Evolutionary conservation across 2,888 invertebrate species (phyloP).

Genomic region (Polyommatus icarus): DNA sequence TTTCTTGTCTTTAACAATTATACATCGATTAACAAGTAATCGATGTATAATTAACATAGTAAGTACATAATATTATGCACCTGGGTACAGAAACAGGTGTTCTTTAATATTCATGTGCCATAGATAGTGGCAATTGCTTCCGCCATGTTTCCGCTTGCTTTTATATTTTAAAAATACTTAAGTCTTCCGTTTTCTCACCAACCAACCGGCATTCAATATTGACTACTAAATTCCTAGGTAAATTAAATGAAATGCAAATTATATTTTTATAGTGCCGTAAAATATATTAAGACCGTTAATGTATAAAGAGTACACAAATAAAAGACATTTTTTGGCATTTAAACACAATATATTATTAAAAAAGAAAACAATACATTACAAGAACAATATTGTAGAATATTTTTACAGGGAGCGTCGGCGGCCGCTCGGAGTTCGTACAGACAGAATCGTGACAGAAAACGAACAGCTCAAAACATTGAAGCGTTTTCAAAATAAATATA

Average conservation of each 20-base stretch:
- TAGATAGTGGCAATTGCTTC: no score
- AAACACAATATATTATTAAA: conserved; percentile 80
- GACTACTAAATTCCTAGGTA: no score
- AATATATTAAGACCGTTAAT: not conserved
- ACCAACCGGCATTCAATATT: no score
- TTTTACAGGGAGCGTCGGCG: conserved; percentile 52
- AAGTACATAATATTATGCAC: no score
- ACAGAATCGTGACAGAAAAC: conserved; percentile 25
- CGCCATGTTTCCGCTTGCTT: no score
- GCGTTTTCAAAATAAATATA: conserved; percentile 4
- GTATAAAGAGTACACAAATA: conserved; percentile 39
- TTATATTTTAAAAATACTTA: no score
- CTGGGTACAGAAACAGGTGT: no score
- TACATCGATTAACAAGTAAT: not conserved
- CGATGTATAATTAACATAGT: no score
- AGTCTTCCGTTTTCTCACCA: no score
- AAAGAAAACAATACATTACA: conserved; percentile 77
- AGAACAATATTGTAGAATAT: conserved; percentile 77
- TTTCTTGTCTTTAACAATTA: not conserved
- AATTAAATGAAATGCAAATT: no score
- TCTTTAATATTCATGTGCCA: no score
- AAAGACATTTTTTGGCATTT: conserved; percentile 56
- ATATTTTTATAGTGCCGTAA: no score
- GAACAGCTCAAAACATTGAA: not conserved
- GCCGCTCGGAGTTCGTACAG: conserved; percentile 33